Percentiles rank a stretch among this genome's conserved stretches.
Evolutionary conservation across 2,113 vertebrate species (phyloP).

Genomic region (Oryzias celebensis): DNA sequence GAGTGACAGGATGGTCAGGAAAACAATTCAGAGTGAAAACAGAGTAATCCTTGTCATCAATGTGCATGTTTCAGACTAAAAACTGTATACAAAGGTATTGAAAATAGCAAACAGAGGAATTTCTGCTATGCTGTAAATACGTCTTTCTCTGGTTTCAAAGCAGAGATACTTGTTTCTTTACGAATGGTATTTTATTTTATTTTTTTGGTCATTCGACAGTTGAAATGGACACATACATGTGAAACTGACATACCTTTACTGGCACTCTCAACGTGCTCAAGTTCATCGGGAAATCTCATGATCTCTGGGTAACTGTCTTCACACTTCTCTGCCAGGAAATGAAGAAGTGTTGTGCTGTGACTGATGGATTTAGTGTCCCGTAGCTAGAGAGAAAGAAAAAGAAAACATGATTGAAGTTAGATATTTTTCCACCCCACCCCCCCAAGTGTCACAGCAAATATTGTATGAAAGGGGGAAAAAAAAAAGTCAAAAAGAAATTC

Average conservation of each 20-base stretch:
- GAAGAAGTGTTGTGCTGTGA: constrained; percentile 89
- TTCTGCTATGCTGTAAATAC: neutral
- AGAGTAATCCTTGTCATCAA: constrained; percentile 1
- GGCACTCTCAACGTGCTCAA: constrained; percentile 90
- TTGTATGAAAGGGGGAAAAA: no score
- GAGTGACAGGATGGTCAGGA: constrained; percentile 59
- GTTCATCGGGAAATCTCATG: constrained; percentile 91
- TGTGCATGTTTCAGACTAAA: no score
- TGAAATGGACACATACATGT: neutral
- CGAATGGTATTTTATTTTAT: neutral
- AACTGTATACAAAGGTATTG: no score
- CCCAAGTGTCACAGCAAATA: no score
- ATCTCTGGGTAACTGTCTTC: constrained; percentile 86
- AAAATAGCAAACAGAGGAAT: no score
- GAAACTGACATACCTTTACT: constrained; percentile 86
- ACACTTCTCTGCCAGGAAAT: constrained; percentile 92
- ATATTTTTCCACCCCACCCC: neutral
- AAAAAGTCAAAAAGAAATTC: no score
- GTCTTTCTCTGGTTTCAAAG: neutral
- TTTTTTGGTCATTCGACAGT: neutral
- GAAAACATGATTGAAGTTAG: neutral
- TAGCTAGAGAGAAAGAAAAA: constrained; percentile 75
- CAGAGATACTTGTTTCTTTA: neutral
- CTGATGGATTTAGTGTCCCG: constrained; percentile 92
- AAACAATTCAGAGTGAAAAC: constrained; percentile 47